phyloP scores from a whole-genome alignment of 1,140 invertebrate species.

The Caenorhabditis tropicalis region DNA sequence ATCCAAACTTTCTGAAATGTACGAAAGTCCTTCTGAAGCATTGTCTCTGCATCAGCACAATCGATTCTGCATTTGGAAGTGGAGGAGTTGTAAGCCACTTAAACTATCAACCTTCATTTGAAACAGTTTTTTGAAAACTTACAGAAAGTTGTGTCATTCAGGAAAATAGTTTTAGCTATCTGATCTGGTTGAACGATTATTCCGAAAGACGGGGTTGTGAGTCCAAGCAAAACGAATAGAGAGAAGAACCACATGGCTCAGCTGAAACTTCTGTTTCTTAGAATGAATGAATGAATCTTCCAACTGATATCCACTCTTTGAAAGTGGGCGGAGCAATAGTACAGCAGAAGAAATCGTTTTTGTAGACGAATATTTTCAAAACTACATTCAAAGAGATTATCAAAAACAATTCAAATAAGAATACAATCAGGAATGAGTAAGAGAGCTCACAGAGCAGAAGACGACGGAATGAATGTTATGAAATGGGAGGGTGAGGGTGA shows the following conservation, averaged over 20 bases:
- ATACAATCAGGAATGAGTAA: background rate
- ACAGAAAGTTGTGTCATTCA: constrained; percentile 3
- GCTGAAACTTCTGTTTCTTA: background rate
- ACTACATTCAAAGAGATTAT: constrained; percentile 37
- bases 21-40: constrained; percentile 16
- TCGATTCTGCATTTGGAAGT: background rate
- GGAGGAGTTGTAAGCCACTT: constrained; percentile 8
- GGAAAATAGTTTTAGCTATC: background rate
- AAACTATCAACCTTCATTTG: background rate
- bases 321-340: constrained; percentile 15
- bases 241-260: background rate
- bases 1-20: constrained; percentile 21
- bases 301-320: background rate
- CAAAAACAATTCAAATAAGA: background rate
- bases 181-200: background rate
- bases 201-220: background rate
- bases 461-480: background rate
- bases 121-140: background rate
- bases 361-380: background rate
- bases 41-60: constrained; percentile 6
- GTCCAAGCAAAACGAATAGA: background rate
- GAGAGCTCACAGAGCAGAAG: background rate
- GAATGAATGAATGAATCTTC: background rate
- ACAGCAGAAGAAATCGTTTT: background rate
- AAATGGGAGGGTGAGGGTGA: background rate